Conservation (phyloP, 2,888 invertebrate genomes). For the Desoria tigrina region DNA sequence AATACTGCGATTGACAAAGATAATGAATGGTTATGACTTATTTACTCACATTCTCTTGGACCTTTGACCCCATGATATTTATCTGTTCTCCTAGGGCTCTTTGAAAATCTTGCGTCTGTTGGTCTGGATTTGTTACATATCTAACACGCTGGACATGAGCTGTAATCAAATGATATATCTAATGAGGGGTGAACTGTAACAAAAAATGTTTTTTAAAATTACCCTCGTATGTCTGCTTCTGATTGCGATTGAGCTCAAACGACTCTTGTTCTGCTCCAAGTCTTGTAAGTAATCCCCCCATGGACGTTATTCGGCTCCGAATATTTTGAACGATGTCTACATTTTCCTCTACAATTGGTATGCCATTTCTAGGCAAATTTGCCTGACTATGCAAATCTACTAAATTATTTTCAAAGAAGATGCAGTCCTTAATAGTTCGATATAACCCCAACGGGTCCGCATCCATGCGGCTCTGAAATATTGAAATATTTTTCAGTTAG, state of each 20-base stretch:
- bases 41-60: conserved; percentile 31
- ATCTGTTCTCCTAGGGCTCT: not conserved
- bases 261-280: conserved; percentile 27
- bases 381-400: conserved; percentile 21
- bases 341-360: too few species aligned
- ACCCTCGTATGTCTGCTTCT: conserved; percentile 32
- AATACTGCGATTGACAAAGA: too few species aligned
- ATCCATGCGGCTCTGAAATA: not conserved
- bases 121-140: not conserved
- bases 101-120: conserved; percentile 25
- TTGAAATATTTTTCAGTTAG: not conserved
- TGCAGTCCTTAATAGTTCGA: conserved; percentile 24
- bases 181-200: too few species aligned
- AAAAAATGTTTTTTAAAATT: too few species aligned
- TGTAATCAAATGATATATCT: too few species aligned
- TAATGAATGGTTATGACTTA: too few species aligned
- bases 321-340: conserved; percentile 26
- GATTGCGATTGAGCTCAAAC: conserved; percentile 24
- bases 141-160: conserved; percentile 18
- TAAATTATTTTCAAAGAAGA: conserved; percentile 25
- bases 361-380: too few species aligned
- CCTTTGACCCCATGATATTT: conserved; percentile 7
- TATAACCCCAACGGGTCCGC: conserved; percentile 36
- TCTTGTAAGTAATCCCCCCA: conserved; percentile 21
- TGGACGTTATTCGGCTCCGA: conserved; percentile 7